phyloP scores from a whole-genome alignment of 2,797 vertebrate species.

The Acanthurus lineatus region DNA sequence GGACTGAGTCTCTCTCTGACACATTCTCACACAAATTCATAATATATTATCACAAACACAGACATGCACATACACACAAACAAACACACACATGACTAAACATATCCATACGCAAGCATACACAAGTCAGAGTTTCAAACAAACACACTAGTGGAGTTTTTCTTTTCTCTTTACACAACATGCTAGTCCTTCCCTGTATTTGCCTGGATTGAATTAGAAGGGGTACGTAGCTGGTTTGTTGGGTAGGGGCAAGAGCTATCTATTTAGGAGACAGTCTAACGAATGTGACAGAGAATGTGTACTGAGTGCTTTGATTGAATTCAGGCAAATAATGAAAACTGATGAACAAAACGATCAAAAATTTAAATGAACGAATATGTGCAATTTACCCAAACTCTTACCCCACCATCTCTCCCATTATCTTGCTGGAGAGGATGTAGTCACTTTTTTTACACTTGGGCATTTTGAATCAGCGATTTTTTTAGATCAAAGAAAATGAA shows the following conservation, averaged over 20 bases:
- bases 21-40: constrained; percentile 78
- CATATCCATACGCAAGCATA: constrained; percentile 77
- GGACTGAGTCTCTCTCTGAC: constrained; percentile 88
- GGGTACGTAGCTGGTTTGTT: constrained; percentile 80
- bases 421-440: constrained; percentile 86
- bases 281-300: constrained; percentile 90
- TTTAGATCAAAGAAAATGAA: constrained; percentile 88
- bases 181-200: constrained; percentile 87
- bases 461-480: constrained; percentile 91
- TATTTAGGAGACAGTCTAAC: constrained; percentile 86
- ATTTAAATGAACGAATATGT: constrained; percentile 83
- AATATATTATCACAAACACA: constrained; percentile 72
- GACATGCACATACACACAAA: constrained; percentile 68
- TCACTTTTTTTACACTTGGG: constrained; percentile 90
- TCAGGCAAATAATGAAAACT: constrained; percentile 88
- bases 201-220: constrained; percentile 90
- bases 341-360: constrained; percentile 84
- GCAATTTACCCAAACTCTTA: constrained; percentile 88
- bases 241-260: constrained; percentile 78
- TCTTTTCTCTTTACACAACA: constrained; percentile 88
- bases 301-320: constrained; percentile 89
- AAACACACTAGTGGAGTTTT: constrained; percentile 86
- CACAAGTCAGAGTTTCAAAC: constrained; percentile 84
- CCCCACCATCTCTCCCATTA: constrained; percentile 82
- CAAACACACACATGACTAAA: constrained; percentile 63